Evolutionary conservation across 1,140 invertebrate genomes (phyloP), one percentile per base, ranked within the genome.

Genomic region (Nixonia krombeini): DNA sequence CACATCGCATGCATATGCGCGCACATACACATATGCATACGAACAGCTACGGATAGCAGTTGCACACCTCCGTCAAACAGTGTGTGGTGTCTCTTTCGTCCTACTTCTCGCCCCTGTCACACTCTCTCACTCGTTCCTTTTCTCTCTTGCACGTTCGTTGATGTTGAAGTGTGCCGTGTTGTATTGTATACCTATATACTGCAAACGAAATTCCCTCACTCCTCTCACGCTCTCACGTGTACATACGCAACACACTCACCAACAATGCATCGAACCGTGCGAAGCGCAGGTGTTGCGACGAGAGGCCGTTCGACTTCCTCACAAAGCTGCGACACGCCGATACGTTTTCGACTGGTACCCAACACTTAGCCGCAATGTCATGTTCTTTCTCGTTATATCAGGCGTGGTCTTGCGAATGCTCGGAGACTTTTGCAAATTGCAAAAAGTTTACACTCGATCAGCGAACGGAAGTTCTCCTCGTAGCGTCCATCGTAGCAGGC

Each of bases 191-290:
- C 8, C 10, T 31, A 12, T 29, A 9, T 18, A 25, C 38, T 9
- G 28, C 50, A 40, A 63, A 37, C 41, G 41, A 53, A 29, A 42
- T 50, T 21, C 44, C 59, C 59, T 26, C 29, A 28, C 41, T 56
- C 52, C 35, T 49, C 26, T 59, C 45, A 26, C 35, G 15, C 18
- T 41, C 38, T 10, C 28, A 10, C 31, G 12, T n/a, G 35, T 21
- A 40, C 33, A 28, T 29, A 37, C 12, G 18, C 44, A n/a, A 42
- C 26, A 23, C 18, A 75, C 68, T 73, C 70, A 74, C 70, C 72
- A 63, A 71, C 63, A 76, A 78, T 73, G 67, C 70, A 75, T 72
- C 40, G 56, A 57, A 75, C 53, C 64, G 49, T 66, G 57, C 62
- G 10, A 9, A 72, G 59, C 65, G 66, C 66, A 65, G 53, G 66